Evolutionary conservation across 2,797 vertebrate genomes (phyloP).

Genomic region (Tiaroga cobitis): DNA sequence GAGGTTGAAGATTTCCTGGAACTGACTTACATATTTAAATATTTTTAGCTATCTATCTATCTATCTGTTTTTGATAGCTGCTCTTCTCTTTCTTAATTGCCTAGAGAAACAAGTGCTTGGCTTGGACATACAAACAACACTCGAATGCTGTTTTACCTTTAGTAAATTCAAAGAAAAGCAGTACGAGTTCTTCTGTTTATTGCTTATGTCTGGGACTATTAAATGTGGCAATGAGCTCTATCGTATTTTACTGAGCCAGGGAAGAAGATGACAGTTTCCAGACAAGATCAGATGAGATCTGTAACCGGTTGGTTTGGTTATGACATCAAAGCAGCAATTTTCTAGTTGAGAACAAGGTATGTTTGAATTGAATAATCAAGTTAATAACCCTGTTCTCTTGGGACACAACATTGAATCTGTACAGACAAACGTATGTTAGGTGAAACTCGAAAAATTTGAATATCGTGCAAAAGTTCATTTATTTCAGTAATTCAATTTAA

Average conservation of each 20-base stretch:
- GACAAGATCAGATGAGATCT: not conserved
- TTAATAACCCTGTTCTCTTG: slow-evolving; percentile 17
- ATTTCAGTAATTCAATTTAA: no score
- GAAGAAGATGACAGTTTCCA: not conserved
- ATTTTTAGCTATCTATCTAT: slow-evolving; percentile 20
- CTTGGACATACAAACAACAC: not conserved
- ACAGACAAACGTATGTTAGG: not conserved
- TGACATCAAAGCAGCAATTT: not conserved
- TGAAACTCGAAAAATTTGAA: no score
- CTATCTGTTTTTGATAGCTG: slow-evolving; percentile 20
- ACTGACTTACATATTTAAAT: not conserved
- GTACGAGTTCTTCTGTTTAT: slow-evolving; percentile 7
- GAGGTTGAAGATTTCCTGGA: slow-evolving; percentile 22
- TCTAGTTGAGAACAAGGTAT: slow-evolving; percentile 1
- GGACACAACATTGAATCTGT: not conserved
- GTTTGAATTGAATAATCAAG: not conserved
- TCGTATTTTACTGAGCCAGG: slow-evolving; percentile 10
- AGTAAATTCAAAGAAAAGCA: not conserved
- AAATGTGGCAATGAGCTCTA: not conserved
- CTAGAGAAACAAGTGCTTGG: slow-evolving; percentile 1
- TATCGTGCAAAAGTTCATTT: no score
- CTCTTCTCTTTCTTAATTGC: slow-evolving; percentile 9
- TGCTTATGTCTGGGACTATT: slow-evolving; percentile 12
- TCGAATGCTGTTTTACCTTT: not conserved
- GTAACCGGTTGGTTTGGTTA: slow-evolving; percentile 20